These are phyloP conservation scores for Coptodon rendalli DNA, from an alignment of 2,113 vertebrate genomes.

Conservation along the genomic window DNA sequence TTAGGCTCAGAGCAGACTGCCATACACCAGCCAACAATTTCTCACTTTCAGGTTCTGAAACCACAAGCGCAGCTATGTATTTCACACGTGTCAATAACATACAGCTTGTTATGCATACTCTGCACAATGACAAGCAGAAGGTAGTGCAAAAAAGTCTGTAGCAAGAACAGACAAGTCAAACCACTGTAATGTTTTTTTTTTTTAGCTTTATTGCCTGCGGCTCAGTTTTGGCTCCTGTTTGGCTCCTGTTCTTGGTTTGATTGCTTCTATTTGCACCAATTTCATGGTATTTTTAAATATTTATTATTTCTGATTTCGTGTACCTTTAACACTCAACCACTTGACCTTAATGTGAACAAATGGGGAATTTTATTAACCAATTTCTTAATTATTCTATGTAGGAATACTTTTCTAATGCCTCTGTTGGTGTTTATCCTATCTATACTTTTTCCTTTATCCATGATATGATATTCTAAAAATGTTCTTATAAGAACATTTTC, in stretches of 20 bases:
- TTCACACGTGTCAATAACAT: neutral
- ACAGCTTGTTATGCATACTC: neutral
- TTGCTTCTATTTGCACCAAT: neutral
- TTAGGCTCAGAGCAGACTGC: conserved; percentile 3
- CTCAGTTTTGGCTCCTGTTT: neutral
- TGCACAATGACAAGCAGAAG: neutral
- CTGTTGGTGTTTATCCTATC: neutral
- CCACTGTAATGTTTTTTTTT: neutral
- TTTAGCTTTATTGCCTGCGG: neutral
- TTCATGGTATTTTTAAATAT: neutral
- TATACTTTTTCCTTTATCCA: neutral
- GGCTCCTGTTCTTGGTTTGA: neutral
- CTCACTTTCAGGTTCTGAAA: conserved; percentile 1
- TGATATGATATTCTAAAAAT: neutral
- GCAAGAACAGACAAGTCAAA: neutral
- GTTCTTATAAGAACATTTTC: neutral
- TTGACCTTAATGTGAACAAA: neutral
- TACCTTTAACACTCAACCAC: neutral
- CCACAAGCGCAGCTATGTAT: neutral
- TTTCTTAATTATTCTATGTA: neutral
- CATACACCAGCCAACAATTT: neutral
- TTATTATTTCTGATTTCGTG: neutral
- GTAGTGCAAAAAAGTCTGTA: neutral
- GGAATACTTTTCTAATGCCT: neutral
- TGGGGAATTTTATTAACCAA: neutral